A percentile compares a stretch with the other conserved stretches of the same genome.
Evolutionary conservation across 2,113 vertebrate species (phyloP).

Genomic region (Empidonax alnorum): DNA sequence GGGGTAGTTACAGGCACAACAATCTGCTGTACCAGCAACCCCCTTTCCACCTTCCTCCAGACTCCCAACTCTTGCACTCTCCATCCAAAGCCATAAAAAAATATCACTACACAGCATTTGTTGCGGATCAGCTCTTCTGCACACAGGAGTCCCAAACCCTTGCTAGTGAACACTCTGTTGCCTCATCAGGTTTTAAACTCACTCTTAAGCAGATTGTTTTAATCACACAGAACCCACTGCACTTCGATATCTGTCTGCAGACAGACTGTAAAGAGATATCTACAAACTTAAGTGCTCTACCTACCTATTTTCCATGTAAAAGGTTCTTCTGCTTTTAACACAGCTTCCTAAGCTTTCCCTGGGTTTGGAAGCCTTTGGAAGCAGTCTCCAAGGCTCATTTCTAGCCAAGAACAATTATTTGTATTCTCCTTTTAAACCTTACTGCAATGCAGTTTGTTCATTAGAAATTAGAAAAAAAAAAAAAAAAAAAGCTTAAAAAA

Average conservation of each 20-base stretch:
- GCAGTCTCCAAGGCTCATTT: not conserved
- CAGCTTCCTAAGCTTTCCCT: not conserved
- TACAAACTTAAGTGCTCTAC: not conserved
- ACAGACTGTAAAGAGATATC: not conserved
- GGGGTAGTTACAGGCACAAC: not conserved
- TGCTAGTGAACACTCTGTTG: not conserved
- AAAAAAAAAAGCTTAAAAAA: not conserved
- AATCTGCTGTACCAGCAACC: not conserved
- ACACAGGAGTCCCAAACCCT: not conserved
- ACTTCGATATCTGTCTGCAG: not conserved
- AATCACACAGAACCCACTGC: not conserved
- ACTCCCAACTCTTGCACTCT: not conserved
- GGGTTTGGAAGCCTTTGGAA: conserved; percentile 21
- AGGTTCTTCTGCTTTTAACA: not conserved
- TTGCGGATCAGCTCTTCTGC: not conserved
- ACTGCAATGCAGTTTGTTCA: not conserved
- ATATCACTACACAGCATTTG: not conserved
- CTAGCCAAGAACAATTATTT: conserved; percentile 23
- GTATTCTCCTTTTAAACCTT: not conserved
- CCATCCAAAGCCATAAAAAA: not conserved
- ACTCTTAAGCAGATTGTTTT: not conserved
- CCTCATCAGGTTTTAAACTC: not conserved
- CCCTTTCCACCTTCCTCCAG: not conserved
- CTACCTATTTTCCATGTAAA: not conserved
- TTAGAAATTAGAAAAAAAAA: not conserved